Base-by-base conservation (phyloP, 92 coral and sea anemone genomes). In the Virgularia gustaviana region DNA sequence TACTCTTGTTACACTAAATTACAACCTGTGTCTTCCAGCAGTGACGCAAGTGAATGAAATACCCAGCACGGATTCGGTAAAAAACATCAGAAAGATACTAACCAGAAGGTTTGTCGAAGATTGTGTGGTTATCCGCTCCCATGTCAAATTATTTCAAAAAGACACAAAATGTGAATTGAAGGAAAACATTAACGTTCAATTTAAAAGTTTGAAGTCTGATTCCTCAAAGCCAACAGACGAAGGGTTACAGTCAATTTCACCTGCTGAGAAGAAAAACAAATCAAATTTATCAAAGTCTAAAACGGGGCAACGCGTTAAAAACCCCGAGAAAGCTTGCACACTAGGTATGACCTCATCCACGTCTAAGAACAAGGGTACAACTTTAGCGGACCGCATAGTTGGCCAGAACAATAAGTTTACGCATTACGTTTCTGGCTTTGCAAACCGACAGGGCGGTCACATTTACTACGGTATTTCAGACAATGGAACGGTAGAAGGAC, bases 401-500 rank as follows among this genome's bases (percentile, higher is more conserved):
- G 47, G 47, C 35, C 24, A 32, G 25, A 38, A 49, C 57, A 79
- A 70, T 66, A 57, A 70, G 47, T 35, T 79, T 0, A 57, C 39
- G 12, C 38, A 10, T 38, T 58, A 44, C 30, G 72, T 79, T 38
- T 79, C 83, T 18, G 83, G 78, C 9, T 79, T 79, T 58, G 83
- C 83, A 4, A 79, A 79, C 57, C 71, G 60, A 25, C 28, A 65
- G 31, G 83, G 83, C 9, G 83, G 83, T 6, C 78, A 55, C 16
- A 20, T 79, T 36, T 79, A 57, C 72, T 79, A 55, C 32, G 83
- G 83, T 29, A 64, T 79, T 1, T 23, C 45, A 1, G 65, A 79
- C 33, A 60, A 72, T 29, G 77, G 76, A 25, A 57, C 25, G 11
- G 78, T 79, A 10, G 42, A 79, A 45, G 83, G 83, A 20, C 78